Base-by-base conservation (phyloP, 2,888 invertebrate genomes). In the Unio pictorum region DNA sequence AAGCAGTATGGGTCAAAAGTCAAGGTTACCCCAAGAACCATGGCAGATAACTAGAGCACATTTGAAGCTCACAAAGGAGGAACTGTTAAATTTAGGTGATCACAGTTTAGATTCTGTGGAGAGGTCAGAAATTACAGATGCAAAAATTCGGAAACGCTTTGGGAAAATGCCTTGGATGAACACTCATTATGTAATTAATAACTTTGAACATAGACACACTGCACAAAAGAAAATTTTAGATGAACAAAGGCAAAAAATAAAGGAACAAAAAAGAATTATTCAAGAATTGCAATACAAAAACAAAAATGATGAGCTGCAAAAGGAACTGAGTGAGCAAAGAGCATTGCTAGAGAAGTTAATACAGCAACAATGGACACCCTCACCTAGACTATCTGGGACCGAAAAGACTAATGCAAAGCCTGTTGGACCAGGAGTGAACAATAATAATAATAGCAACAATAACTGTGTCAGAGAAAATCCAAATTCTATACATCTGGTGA, bases 151-250 rank as follows among this genome's bases (percentile, higher is more conserved):
- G 30, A 81, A 80, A 68, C 77, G 84, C 61, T 84, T 84, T 78
- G 86, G 85, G 17, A 81, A 81, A 23, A 84, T 84, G 62, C 84
- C 87, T 0, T 86, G 86, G 86, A 84, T 84, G 79, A 86, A 84
- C 28, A 79, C 75, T 1, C 78, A 79, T 57, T 82, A 77, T 62
- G 76, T 81, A 30, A 80, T 82, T 11, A 86, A 86, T 71, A 81
- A 78, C 57, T 85, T 85, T 71, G 86, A 87, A 69, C 82, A 88
- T 71, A 78, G 89, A 61, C 86, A 87, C 71, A 76, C 81, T 8
- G 84, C 88, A 2, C 89, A 90, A 76, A 87, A 88, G 82, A 87
- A 86, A 67, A 81, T 87, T 57, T 72, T 89, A 15, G 77, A 82
- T 54, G 83, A 84, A 15, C 89, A 89, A 71, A 88, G 87, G 73